These are phyloP conservation scores for Macaca nemestrina DNA, from an alignment of 2,113 vertebrate genomes.

Conservation along the genomic window DNA sequence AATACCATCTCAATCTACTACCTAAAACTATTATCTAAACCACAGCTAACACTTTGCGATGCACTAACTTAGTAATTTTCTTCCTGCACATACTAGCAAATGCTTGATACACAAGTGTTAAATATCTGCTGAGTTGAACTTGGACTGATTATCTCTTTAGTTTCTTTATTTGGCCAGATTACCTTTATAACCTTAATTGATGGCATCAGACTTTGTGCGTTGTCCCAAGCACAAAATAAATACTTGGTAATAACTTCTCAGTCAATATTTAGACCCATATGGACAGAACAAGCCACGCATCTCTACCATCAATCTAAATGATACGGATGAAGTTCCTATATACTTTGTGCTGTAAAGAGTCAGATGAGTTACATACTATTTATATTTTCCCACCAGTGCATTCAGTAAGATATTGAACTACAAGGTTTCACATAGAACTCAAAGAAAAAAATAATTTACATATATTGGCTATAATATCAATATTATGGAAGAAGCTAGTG, in stretches of 20 bases:
- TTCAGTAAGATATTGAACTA: background rate
- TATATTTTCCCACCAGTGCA: background rate
- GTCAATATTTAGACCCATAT: background rate
- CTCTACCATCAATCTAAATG: background rate
- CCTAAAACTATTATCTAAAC: background rate
- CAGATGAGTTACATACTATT: background rate
- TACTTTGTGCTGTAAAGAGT: background rate
- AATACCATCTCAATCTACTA: background rate
- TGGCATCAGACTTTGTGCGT: background rate
- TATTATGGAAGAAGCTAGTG: background rate
- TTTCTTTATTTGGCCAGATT: background rate
- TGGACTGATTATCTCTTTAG: background rate
- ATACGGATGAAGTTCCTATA: background rate
- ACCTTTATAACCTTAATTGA: background rate
- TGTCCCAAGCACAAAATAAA: constrained; percentile 3
- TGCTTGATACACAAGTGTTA: background rate
- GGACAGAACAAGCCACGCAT: background rate
- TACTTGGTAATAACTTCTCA: background rate
- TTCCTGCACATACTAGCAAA: background rate
- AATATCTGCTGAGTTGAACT: background rate
- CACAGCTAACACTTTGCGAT: background rate
- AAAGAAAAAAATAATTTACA: background rate
- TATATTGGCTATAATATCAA: background rate
- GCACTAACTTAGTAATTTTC: background rate
- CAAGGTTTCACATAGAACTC: background rate